Percentiles rank a stretch among this genome's conserved stretches.
phyloP scores from a whole-genome alignment of 2,888 invertebrate genomes.

The Cephus spinipes region DNA sequence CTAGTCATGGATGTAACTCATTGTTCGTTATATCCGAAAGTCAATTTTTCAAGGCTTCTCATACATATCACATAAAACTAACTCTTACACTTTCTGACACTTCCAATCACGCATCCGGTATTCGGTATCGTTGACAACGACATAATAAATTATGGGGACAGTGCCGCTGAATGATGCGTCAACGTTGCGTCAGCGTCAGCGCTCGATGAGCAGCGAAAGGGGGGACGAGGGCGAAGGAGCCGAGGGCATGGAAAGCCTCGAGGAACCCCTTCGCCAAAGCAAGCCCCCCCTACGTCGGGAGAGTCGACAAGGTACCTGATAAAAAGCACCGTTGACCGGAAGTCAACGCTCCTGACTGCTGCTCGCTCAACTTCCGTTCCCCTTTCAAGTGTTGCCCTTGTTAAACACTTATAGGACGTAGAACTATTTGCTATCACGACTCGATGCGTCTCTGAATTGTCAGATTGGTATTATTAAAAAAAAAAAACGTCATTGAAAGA shows the following conservation, averaged over 20 bases:
- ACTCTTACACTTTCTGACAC: background rate
- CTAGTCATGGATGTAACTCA: background rate
- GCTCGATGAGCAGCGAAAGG: slow-evolving; percentile 74
- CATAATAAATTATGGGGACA: slow-evolving; percentile 54
- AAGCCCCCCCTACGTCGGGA: slow-evolving; percentile 70
- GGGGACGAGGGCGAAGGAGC: slow-evolving; percentile 68
- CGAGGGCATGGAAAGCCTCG: slow-evolving; percentile 70
- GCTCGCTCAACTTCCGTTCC: slow-evolving; percentile 13
- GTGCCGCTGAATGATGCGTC: slow-evolving; percentile 77
- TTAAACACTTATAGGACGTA: slow-evolving; percentile 44
- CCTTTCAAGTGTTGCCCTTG: slow-evolving; percentile 24
- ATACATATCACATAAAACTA: background rate
- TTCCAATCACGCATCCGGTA: background rate
- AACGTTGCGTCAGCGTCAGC: slow-evolving; percentile 72
- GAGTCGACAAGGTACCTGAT: slow-evolving; percentile 73
- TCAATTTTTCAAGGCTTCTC: background rate
- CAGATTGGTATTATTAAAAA: background rate
- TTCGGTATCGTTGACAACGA: slow-evolving; percentile 18
- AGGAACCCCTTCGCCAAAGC: slow-evolving; percentile 72
- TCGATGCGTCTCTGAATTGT: slow-evolving; percentile 8
- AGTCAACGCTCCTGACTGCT: slow-evolving; percentile 4
- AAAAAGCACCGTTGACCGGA: slow-evolving; percentile 27
- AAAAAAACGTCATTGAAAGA: background rate
- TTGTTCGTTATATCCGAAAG: background rate
- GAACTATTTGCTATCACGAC: slow-evolving; percentile 23